phyloP scores from a whole-genome alignment of 2,113 vertebrate genomes.

The Rhinichthys klamathensis region DNA sequence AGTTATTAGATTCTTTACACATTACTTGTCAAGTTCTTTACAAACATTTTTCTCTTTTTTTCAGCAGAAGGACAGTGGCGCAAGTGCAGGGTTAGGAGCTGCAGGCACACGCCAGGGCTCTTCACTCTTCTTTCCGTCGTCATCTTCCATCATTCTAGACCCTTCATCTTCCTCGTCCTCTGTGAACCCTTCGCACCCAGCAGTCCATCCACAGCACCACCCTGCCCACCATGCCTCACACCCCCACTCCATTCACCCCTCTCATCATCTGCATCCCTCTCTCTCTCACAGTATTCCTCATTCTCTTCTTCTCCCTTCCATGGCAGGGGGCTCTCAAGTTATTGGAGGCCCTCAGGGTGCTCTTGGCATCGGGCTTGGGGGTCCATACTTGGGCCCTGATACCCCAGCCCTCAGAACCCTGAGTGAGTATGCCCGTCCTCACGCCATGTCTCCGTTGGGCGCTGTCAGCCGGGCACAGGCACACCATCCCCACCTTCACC shows the following conservation, averaged over 20 bases:
- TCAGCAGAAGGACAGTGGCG: conserved; percentile 75
- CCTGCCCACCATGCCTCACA: conserved; percentile 69
- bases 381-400: conserved; percentile 94
- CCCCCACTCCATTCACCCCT: conserved; percentile 68
- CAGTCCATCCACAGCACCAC: conserved; percentile 72
- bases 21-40: conserved; percentile 37
- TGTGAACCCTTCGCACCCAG: conserved; percentile 67
- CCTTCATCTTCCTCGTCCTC: conserved; percentile 73
- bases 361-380: conserved; percentile 87
- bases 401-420: conserved; percentile 95
- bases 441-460: conserved; percentile 90
- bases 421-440: conserved; percentile 96
- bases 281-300: conserved; percentile 77
- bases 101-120: conserved; percentile 71
- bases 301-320: conserved; percentile 83
- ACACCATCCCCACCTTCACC: conserved; percentile 76
- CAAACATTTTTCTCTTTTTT: conserved; percentile 55
- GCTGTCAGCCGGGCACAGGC: conserved; percentile 69
- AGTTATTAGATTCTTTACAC: not conserved
- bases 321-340: conserved; percentile 75
- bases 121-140: conserved; percentile 79
- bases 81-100: conserved; percentile 47
- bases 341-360: conserved; percentile 77
- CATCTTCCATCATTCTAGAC: conserved; percentile 76
- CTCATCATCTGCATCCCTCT: conserved; percentile 74